Conservation (phyloP, 2,888 invertebrate species). For the Andrena hattorfiana region DNA sequence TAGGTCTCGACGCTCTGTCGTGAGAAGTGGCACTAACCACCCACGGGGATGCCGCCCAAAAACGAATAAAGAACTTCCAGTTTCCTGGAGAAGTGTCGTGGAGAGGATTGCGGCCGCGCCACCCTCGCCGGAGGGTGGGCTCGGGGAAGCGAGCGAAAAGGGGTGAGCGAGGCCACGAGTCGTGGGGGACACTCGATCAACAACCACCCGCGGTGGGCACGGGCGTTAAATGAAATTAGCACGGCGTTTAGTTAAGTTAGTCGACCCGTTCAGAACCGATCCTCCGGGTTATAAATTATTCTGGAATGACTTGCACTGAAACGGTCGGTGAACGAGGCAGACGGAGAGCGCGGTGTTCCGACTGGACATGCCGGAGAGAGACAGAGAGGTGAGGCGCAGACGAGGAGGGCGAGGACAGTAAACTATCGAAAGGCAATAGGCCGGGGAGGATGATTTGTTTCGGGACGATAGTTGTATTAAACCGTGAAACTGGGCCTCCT, state of each 20-base stretch:
- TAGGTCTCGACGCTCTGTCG: constrained; percentile 33
- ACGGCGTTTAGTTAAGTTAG: constrained; percentile 82
- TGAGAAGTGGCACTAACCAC: constrained; percentile 63
- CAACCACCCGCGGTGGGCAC: constrained; percentile 76
- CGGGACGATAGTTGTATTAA: constrained; percentile 54
- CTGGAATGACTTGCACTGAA: constrained; percentile 81
- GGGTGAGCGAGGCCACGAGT: constrained; percentile 35
- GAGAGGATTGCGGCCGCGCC: constrained; percentile 1
- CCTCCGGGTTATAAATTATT: constrained; percentile 83
- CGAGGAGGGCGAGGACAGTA: constrained; percentile 43
- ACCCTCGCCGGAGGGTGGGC: constrained; percentile 18
- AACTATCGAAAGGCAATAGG: constrained; percentile 44
- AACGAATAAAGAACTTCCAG: constrained; percentile 57
- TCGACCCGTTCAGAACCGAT: constrained; percentile 78
- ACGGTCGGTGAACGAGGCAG: constrained; percentile 40
- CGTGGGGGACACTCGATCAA: constrained; percentile 73
- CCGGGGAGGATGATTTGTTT: constrained; percentile 53
- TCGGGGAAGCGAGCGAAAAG: constrained; percentile 29
- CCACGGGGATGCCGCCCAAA: constrained; percentile 60
- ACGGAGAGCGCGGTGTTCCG: constrained; percentile 9
- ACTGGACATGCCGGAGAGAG: background rate
- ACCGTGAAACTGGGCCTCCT: background rate
- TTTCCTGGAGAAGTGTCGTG: constrained; percentile 12
- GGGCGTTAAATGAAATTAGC: constrained; percentile 84
- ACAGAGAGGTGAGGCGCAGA: constrained; percentile 32